A percentile compares a stretch with the other conserved stretches of the same genome.
These are phyloP conservation scores for Coptotermes formosanus DNA, from an alignment of 1,140 invertebrate genomes.

Conservation along the genomic window DNA sequence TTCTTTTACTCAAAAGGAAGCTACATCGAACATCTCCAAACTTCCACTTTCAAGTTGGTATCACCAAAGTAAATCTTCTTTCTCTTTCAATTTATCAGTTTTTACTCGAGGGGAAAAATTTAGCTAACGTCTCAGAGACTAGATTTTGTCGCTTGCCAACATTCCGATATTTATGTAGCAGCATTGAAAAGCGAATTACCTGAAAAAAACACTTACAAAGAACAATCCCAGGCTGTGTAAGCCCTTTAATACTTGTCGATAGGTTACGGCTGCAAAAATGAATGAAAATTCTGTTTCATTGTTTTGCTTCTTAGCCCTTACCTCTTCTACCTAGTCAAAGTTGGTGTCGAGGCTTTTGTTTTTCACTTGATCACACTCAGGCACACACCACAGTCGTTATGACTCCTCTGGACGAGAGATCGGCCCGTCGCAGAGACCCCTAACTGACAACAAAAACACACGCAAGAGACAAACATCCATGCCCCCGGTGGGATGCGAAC, in stretches of 20 bases:
- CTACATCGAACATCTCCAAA: neutral
- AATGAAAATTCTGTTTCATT: neutral
- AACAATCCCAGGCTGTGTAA: neutral
- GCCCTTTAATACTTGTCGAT: neutral
- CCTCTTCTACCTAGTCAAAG: too few species aligned
- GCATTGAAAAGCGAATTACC: neutral
- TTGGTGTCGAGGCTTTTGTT: too few species aligned
- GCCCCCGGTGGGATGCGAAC: too few species aligned
- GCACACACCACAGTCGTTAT: too few species aligned
- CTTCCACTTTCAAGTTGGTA: neutral
- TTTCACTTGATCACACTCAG: too few species aligned
- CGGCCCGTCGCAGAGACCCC: too few species aligned
- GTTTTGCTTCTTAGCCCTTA: too few species aligned
- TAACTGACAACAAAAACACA: too few species aligned
- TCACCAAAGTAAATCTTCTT: neutral
- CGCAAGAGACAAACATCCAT: too few species aligned
- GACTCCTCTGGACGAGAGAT: too few species aligned
- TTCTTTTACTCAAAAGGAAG: too few species aligned
- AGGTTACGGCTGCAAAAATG: neutral
- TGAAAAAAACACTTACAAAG: neutral
- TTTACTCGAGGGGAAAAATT: neutral
- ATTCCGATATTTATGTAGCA: neutral
- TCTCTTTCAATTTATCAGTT: neutral
- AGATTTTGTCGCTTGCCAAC: neutral
- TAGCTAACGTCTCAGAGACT: neutral